Conservation (phyloP, 2,113 vertebrate genomes). For the Pimephales promelas region DNA sequence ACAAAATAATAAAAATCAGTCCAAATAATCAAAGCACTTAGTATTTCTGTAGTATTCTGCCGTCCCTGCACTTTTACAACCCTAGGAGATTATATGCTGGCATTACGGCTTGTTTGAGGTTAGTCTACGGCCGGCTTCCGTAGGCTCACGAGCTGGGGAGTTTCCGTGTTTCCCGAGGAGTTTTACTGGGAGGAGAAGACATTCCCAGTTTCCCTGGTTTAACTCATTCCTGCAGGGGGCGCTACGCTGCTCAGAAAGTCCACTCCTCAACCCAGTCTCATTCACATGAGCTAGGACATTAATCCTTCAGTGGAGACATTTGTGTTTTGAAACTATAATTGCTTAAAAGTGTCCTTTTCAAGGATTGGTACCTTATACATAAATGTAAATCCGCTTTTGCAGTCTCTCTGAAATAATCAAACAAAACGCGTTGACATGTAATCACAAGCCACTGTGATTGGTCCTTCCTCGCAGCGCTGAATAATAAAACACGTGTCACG, state of each 20-base stretch:
- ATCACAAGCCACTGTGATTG: slow-evolving; percentile 12
- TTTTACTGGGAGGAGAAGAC: no score
- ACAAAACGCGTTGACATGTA: neutral
- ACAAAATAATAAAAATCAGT: neutral
- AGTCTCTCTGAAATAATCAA: neutral
- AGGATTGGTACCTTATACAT: neutral
- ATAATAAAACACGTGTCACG: neutral
- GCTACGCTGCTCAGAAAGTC: neutral
- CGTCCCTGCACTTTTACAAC: neutral
- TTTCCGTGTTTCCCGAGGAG: neutral
- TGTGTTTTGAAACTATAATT: neutral
- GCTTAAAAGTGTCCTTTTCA: neutral
- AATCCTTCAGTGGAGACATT: neutral
- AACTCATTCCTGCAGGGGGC: neutral
- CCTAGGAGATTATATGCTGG: no score
- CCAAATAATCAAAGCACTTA: neutral
- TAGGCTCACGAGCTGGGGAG: neutral
- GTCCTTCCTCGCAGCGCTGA: neutral
- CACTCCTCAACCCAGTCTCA: no score
- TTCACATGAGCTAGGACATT: neutral
- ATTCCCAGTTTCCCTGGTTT: no score
- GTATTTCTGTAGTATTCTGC: neutral
- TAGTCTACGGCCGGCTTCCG: neutral
- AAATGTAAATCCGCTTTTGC: neutral
- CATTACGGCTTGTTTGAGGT: neutral